Conservation (phyloP, 2,888 invertebrate species). For the Pterobdella sp. region DNA sequence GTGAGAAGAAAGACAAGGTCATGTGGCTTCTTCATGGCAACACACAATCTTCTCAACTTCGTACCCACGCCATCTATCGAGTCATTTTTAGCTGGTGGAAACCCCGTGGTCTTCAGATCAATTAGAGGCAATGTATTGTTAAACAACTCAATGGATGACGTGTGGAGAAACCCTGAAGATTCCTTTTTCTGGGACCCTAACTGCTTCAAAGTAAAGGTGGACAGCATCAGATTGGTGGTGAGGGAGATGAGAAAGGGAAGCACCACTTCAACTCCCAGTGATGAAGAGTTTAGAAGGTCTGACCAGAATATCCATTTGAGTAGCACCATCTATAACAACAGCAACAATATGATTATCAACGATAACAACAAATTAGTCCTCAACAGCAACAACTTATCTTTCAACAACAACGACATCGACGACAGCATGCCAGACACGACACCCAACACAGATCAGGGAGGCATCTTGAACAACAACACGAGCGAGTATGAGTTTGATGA, state of each 20-base stretch:
- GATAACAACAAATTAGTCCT: neutral
- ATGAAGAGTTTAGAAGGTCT: neutral
- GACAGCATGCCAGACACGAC: no score
- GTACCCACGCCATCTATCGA: neutral
- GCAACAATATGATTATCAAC: neutral
- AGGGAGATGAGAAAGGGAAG: no score
- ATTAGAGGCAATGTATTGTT: conserved; percentile 28
- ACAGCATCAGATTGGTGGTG: neutral
- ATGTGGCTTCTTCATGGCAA: conserved; percentile 25
- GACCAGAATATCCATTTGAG: neutral
- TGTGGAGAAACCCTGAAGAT: conserved; percentile 30
- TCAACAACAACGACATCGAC: conserved; percentile 14
- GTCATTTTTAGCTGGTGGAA: neutral
- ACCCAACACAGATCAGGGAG: conserved; percentile 8
- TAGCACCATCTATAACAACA: neutral
- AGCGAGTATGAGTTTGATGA: conserved; percentile 13
- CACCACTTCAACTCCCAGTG: neutral
- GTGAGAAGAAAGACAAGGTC: conserved; percentile 13
- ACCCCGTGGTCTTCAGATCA: conserved; percentile 14
- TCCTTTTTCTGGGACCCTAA: conserved; percentile 30
- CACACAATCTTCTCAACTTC: conserved; percentile 14
- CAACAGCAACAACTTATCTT: neutral
- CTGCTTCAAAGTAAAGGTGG: neutral
- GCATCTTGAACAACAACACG: conserved; percentile 17
- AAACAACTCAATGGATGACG: conserved; percentile 20